Percentiles rank a stretch among this genome's conserved stretches.
Conservation (phyloP, 1,140 invertebrate genomes). For the Acromyrmex echinatior region DNA sequence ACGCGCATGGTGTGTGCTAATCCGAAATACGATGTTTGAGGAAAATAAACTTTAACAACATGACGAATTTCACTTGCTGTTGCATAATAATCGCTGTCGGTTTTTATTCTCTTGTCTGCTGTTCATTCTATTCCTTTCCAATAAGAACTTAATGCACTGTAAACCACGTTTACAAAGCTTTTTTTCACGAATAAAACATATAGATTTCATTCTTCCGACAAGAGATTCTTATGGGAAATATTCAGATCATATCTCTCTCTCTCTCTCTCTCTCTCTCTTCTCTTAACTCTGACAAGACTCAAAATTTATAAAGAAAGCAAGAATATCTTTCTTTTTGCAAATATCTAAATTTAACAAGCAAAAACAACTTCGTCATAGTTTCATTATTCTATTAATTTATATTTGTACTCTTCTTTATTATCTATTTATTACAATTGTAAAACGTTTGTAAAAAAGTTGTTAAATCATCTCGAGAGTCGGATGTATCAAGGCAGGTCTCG, state of each 20-base stretch:
- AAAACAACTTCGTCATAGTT: background rate
- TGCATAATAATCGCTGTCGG: slow-evolving; percentile 40
- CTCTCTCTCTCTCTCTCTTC: too few relatives aligned
- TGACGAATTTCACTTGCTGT: slow-evolving; percentile 61
- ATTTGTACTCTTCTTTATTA: background rate
- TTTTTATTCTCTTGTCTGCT: background rate
- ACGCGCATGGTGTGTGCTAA: slow-evolving; percentile 48
- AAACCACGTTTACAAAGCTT: background rate
- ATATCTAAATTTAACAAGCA: background rate
- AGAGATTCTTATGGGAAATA: background rate
- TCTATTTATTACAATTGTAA: too few relatives aligned
- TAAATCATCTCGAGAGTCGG: background rate
- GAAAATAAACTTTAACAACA: slow-evolving; percentile 33
- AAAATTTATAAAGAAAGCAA: background rate
- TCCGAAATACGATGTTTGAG: slow-evolving; percentile 38
- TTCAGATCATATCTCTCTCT: background rate
- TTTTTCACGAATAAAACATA: background rate
- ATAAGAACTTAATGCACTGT: background rate
- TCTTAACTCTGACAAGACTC: background rate
- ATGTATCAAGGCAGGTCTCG: background rate
- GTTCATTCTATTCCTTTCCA: background rate
- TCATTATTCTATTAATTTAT: too few relatives aligned
- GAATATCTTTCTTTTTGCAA: background rate
- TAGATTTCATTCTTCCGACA: background rate
- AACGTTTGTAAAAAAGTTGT: background rate